Evolutionary conservation across 2,113 vertebrate genomes (phyloP).

Genomic region (Gambusia holbrooki): DNA sequence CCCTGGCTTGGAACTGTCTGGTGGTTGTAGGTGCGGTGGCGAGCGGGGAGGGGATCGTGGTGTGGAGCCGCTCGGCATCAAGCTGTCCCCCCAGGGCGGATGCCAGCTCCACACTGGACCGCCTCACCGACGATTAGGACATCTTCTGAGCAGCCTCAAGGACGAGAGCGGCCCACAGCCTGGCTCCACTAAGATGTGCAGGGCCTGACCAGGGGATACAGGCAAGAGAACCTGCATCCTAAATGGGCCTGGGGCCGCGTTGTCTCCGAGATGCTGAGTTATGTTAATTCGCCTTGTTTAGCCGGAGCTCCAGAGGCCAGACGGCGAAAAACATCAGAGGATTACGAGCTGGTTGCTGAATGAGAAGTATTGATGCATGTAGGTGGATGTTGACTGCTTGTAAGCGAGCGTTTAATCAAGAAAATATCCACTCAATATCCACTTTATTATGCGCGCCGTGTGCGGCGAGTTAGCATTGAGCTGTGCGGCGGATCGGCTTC

Average conservation of each 20-base stretch:
- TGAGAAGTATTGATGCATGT: slow-evolving; percentile 29
- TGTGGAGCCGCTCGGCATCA: slow-evolving; percentile 33
- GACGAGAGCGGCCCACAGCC: slow-evolving; percentile 49
- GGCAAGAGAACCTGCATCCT: slow-evolving; percentile 23
- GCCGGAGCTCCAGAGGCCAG: slow-evolving; percentile 29
- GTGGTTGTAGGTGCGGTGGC: not conserved
- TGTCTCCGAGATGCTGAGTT: slow-evolving; percentile 42
- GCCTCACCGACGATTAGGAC: slow-evolving; percentile 62
- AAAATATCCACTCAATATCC: slow-evolving; percentile 31
- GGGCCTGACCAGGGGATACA: slow-evolving; percentile 22
- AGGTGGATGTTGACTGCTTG: slow-evolving; percentile 42
- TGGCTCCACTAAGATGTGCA: slow-evolving; percentile 44
- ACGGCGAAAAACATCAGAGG: slow-evolving; percentile 32
- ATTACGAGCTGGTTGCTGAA: slow-evolving; percentile 40
- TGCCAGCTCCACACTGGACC: slow-evolving; percentile 57
- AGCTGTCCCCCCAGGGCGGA: slow-evolving; percentile 26
- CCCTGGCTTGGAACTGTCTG: slow-evolving; percentile 48
- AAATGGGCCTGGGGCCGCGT: slow-evolving; percentile 40
- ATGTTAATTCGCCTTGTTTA: slow-evolving; percentile 29
- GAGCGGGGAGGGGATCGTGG: not conserved
- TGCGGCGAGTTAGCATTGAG: not conserved
- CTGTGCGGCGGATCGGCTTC: slow-evolving; percentile 3
- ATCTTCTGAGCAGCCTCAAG: slow-evolving; percentile 58
- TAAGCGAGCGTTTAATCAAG: slow-evolving; percentile 25
- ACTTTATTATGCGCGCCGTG: slow-evolving; percentile 2